A percentile compares a stretch with the other conserved stretches of the same genome.
Evolutionary conservation across 1,140 invertebrate species (phyloP).

Genomic region (Leptinotarsa defecta): DNA sequence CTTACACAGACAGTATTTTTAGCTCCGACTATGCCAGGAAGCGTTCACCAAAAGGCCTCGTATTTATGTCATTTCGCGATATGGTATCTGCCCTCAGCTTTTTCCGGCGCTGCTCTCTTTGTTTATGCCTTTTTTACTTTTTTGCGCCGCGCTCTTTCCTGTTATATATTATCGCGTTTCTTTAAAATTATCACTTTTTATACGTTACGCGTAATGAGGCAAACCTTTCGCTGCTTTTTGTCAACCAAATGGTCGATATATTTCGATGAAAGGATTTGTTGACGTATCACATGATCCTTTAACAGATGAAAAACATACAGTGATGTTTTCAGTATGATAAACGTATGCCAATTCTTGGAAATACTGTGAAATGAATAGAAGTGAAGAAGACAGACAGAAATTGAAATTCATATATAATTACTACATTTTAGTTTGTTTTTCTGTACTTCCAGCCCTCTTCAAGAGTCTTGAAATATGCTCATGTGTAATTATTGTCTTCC

Average conservation of each 20-base stretch:
- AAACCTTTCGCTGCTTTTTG: background rate
- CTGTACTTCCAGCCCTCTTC: too few relatives aligned
- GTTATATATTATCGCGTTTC: slow-evolving; percentile 16
- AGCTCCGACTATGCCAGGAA: background rate
- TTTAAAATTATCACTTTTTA: slow-evolving; percentile 14
- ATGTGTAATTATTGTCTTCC: too few relatives aligned
- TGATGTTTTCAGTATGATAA: too few relatives aligned
- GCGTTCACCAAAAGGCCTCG: slow-evolving; percentile 8
- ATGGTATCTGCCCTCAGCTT: slow-evolving; percentile 19
- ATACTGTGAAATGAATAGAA: too few relatives aligned
- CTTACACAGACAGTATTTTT: slow-evolving; percentile 8
- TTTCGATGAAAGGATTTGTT: background rate
- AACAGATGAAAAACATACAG: too few relatives aligned
- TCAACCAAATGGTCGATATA: background rate
- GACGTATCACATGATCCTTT: background rate
- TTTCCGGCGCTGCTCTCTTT: slow-evolving; percentile 18
- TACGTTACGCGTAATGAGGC: slow-evolving; percentile 12
- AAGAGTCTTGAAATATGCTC: too few relatives aligned
- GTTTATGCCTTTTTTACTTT: slow-evolving; percentile 17
- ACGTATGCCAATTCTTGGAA: too few relatives aligned
- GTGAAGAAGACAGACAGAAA: too few relatives aligned
- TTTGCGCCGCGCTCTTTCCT: background rate
- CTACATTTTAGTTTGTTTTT: too few relatives aligned
- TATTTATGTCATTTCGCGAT: slow-evolving; percentile 19
- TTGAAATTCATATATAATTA: too few relatives aligned